Conservation (phyloP, 2,888 invertebrate genomes). For the Spisula subtruncata region DNA sequence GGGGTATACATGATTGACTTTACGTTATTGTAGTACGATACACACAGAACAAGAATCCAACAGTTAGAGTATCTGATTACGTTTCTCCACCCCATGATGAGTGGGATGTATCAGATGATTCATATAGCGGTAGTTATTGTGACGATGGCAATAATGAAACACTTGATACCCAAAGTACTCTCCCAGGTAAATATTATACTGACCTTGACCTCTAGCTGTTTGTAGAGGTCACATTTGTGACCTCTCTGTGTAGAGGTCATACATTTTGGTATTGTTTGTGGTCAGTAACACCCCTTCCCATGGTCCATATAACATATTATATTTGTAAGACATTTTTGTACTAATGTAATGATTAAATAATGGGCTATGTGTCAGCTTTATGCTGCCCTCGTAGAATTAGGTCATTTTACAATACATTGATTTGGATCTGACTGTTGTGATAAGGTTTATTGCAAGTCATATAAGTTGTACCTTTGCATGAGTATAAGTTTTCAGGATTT, state of each 20-base stretch:
- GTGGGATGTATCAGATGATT: slow-evolving; percentile 35
- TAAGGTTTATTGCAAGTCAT: too few relatives aligned
- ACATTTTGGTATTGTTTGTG: background rate
- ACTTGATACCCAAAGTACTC: slow-evolving; percentile 17
- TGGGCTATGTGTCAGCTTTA: too few relatives aligned
- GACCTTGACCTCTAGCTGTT: background rate
- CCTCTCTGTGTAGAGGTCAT: background rate
- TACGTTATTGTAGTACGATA: slow-evolving; percentile 50
- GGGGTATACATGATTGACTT: slow-evolving; percentile 12
- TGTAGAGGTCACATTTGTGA: background rate
- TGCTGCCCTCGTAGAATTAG: too few relatives aligned
- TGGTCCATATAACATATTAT: too few relatives aligned
- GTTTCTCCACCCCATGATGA: slow-evolving; percentile 21
- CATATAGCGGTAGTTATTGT: slow-evolving; percentile 8
- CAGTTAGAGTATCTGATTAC: slow-evolving; percentile 27
- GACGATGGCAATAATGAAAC: slow-evolving; percentile 30
- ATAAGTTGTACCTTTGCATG: too few relatives aligned
- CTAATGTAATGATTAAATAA: too few relatives aligned
- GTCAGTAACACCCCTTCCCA: background rate
- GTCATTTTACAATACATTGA: too few relatives aligned
- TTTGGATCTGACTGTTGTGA: too few relatives aligned
- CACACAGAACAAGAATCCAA: slow-evolving; percentile 37
- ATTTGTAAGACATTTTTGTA: too few relatives aligned
- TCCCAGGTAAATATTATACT: slow-evolving; percentile 46
- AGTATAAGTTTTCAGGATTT: too few relatives aligned